Base-by-base conservation (phyloP, 2,113 vertebrate genomes). In the Crotophaga sulcirostris region DNA sequence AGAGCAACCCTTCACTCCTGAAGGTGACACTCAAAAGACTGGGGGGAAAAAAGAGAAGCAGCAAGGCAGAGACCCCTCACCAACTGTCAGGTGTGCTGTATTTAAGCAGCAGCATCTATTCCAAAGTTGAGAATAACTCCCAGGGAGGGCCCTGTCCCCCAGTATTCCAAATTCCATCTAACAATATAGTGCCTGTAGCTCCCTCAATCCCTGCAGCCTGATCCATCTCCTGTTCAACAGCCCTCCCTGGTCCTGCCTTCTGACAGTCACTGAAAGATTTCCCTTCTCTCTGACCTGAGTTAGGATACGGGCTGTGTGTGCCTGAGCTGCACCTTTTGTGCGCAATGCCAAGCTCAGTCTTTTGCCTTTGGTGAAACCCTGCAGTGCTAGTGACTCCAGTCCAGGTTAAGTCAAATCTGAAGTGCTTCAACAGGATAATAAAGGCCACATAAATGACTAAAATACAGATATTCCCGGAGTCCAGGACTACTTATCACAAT, bases 291-390 rank as follows among this genome's bases (percentile, higher is more conserved):
- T 45, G 80, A 4, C 16, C 13, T 5, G 13, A 45, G 18, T 7
- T 19, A 16, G 13, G 21, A 56, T 29, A 58, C 13, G 24, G 21
- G 54, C 14, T 73, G 18, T 1, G 8, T 2, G 8, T 14, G 11
- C 28, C 66, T 12, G 4, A 68, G 66, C 80, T 8, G 8, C 11
- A 58, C 12, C 4, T 59, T 75, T 38, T 38, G 28, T 13, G 33
- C n/a, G 52, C 1, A 0, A 1, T 54, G 58, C 73, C 25, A 68
- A 40, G 40, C 16, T 11, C 21, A 36, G 55, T 7, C 11, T 25
- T 66, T 26, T 58, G 36, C 29, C n/a, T 58, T 13, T 24, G 20
- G 36, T 62, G 68, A 88, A 93, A 33, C 7, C 7, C 34, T 38
- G 26, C 11, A 25, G n/a, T 7, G 26, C 36, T 28, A 36, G 13